Evolutionary conservation across 2,113 vertebrate species (phyloP).

Genomic region (Sakesphorus luctuosus): DNA sequence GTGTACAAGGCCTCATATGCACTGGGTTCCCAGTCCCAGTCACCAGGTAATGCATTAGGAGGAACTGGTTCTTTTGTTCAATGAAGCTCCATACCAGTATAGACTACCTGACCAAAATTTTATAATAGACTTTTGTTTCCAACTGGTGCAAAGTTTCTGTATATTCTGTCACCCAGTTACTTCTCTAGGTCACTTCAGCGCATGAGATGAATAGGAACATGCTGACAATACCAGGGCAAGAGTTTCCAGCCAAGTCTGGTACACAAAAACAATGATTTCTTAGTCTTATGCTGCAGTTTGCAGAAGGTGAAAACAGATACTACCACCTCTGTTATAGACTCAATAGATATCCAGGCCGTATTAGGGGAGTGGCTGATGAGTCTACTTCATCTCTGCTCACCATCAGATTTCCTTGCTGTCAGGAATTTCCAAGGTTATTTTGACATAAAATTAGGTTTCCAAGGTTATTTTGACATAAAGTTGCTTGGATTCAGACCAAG

Average conservation of each 20-base stretch:
- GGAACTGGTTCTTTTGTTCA: background rate
- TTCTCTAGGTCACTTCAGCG: background rate
- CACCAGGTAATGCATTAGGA: background rate
- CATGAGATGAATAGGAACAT: background rate
- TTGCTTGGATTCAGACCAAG: slow-evolving; percentile 25
- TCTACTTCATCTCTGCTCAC: background rate
- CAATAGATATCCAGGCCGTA: background rate
- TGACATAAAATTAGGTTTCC: slow-evolving; percentile 17
- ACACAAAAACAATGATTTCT: background rate
- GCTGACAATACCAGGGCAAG: background rate
- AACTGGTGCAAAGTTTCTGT: background rate
- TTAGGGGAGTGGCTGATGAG: background rate
- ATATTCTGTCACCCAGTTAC: background rate
- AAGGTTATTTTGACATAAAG: slow-evolving; percentile 43
- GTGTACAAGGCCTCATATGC: background rate
- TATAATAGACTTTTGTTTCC: background rate
- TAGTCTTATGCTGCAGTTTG: background rate
- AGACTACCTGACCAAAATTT: background rate
- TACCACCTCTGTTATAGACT: background rate
- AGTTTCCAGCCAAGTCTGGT: background rate
- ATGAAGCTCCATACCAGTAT: background rate
- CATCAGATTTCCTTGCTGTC: background rate
- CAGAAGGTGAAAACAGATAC: background rate
- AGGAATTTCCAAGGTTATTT: slow-evolving; percentile 47
- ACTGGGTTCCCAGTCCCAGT: background rate